phyloP scores from a whole-genome alignment of 2,888 invertebrate species.

The Camponotus fellah region DNA sequence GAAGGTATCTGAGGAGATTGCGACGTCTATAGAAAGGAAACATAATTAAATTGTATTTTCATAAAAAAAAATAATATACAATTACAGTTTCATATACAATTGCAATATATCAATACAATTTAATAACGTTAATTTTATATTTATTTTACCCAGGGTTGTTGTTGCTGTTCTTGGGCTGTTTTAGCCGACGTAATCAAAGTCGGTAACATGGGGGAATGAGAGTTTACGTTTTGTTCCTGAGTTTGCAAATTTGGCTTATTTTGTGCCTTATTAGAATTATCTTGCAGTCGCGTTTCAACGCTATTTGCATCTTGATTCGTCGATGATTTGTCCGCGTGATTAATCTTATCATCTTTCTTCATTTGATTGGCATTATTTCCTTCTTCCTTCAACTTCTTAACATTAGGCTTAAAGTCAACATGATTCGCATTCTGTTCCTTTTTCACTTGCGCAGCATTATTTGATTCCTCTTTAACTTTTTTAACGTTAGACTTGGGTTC shows the following conservation, averaged over 20 bases:
- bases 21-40: slow-evolving; percentile 67
- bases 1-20: slow-evolving; percentile 70
- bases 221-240: slow-evolving; percentile 69
- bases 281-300: slow-evolving; percentile 59
- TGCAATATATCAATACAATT: background rate
- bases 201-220: slow-evolving; percentile 65
- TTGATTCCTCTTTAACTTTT: slow-evolving; percentile 79
- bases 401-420: slow-evolving; percentile 85
- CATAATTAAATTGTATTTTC: background rate
- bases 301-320: slow-evolving; percentile 35
- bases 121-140: slow-evolving; percentile 17
- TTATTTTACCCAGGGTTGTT: slow-evolving; percentile 75
- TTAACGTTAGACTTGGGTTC: slow-evolving; percentile 86
- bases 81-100: background rate
- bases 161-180: slow-evolving; percentile 69
- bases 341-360: slow-evolving; percentile 62
- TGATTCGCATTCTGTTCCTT: slow-evolving; percentile 63
- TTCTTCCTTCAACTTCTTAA: slow-evolving; percentile 81
- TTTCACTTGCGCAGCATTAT: slow-evolving; percentile 57
- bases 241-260: slow-evolving; percentile 57
- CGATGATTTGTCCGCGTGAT: slow-evolving; percentile 39
- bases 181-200: slow-evolving; percentile 72
- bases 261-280: slow-evolving; percentile 58
- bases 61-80: background rate
- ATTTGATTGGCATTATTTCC: slow-evolving; percentile 55